These are phyloP conservation scores for Drosophila prostipennis DNA, from an alignment of 2,888 invertebrate genomes.

Conservation along the genomic window DNA sequence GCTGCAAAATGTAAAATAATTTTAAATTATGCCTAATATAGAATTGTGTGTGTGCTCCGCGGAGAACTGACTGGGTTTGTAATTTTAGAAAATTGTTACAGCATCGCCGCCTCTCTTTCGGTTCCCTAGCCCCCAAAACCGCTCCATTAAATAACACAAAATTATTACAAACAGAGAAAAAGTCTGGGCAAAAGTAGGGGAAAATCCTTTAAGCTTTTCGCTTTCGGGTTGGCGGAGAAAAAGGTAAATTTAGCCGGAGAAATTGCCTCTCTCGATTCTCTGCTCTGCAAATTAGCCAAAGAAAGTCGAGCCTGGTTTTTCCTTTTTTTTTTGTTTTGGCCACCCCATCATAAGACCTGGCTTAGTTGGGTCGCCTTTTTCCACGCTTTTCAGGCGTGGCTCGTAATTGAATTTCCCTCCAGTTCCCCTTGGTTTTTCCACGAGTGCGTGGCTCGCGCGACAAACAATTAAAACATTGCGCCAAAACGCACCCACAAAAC, in stretches of 20 bases:
- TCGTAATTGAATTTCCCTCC: conserved; percentile 43
- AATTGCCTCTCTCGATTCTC: neutral
- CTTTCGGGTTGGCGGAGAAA: neutral
- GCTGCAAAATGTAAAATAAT: conserved; percentile 55
- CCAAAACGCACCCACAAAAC: conserved; percentile 60
- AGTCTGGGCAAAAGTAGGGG: neutral
- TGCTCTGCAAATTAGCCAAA: conserved; percentile 17
- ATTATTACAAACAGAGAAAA: conserved; percentile 21
- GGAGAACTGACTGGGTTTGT: conserved; percentile 31
- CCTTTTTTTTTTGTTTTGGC: neutral
- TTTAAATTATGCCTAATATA: conserved; percentile 59
- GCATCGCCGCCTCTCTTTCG: conserved; percentile 7
- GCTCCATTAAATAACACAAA: conserved; percentile 11
- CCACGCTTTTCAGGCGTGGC: conserved; percentile 22
- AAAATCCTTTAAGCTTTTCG: conserved; percentile 36
- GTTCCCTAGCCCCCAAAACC: neutral
- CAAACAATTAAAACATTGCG: conserved; percentile 62
- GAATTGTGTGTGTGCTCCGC: conserved; percentile 35
- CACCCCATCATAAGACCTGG: conserved; percentile 7
- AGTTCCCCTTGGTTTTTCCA: neutral
- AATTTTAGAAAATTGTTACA: conserved; percentile 54
- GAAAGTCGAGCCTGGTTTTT: conserved; percentile 5
- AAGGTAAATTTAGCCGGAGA: conserved; percentile 36
- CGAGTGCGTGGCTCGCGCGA: conserved; percentile 22
- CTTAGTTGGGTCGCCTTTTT: conserved; percentile 12